Percentiles rank a stretch among this genome's conserved stretches.
phyloP scores from a whole-genome alignment of 2,797 vertebrate genomes.

The Betta splendens region DNA sequence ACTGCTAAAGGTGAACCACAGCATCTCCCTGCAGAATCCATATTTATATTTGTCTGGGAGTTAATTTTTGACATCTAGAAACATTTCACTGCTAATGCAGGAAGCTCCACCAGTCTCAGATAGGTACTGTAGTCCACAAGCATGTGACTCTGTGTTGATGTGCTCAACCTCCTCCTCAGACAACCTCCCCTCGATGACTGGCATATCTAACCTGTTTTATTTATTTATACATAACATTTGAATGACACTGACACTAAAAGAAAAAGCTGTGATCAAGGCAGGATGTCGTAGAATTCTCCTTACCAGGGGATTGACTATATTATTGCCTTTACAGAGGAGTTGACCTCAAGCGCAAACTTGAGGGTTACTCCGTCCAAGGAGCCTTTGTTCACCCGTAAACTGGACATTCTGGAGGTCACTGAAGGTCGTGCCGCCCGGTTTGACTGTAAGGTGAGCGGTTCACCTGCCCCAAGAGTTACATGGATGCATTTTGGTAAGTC shows the following conservation, averaged over 20 bases:
- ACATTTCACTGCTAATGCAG: too few species aligned
- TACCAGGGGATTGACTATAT: not conserved
- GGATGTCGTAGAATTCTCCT: not conserved
- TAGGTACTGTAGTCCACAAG: too few species aligned
- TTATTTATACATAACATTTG: not conserved
- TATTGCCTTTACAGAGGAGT: slow-evolving; percentile 82
- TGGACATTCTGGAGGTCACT: slow-evolving; percentile 88
- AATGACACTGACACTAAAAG: not conserved
- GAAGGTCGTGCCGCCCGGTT: slow-evolving; percentile 90
- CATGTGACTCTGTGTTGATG: too few species aligned
- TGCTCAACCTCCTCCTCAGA: too few species aligned
- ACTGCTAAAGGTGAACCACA: slow-evolving; percentile 88
- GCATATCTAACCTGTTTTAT: too few species aligned
- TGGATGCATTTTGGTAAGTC: slow-evolving; percentile 93
- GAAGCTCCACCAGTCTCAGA: too few species aligned
- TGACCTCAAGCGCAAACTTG: slow-evolving; percentile 89
- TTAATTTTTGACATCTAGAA: too few species aligned
- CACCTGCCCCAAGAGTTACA: slow-evolving; percentile 83
- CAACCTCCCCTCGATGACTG: too few species aligned
- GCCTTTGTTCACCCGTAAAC: slow-evolving; percentile 90
- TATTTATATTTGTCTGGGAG: too few species aligned
- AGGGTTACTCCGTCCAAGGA: slow-evolving; percentile 86
- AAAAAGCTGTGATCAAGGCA: too few species aligned
- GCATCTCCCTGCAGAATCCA: not conserved
- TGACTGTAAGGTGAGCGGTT: slow-evolving; percentile 95